Evolutionary conservation across 2,113 vertebrate genomes (phyloP).

Genomic region (Toxotes chatareus): DNA sequence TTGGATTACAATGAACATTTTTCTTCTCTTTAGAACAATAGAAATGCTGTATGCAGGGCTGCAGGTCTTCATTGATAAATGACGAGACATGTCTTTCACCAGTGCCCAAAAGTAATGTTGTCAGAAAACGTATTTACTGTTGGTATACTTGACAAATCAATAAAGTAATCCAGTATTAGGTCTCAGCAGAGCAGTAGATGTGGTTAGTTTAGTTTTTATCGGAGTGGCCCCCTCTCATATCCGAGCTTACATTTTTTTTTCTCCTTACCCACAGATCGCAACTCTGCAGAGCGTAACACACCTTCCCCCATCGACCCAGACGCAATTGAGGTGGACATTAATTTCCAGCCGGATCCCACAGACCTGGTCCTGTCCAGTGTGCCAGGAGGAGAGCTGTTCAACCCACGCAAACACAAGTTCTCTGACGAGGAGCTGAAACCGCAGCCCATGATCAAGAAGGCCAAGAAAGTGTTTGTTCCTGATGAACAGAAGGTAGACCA

Average conservation of each 20-base stretch:
- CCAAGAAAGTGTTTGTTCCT: constrained; percentile 97
- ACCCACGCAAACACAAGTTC: constrained; percentile 97
- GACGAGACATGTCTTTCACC: background rate
- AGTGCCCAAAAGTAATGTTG: background rate
- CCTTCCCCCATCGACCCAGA: constrained; percentile 92
- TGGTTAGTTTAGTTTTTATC: background rate
- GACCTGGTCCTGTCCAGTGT: constrained; percentile 98
- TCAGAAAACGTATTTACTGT: background rate
- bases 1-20: background rate
- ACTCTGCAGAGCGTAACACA: constrained; percentile 82
- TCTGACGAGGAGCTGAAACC: constrained; percentile 97
- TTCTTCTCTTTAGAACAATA: background rate
- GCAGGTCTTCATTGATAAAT: background rate
- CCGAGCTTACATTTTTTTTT: background rate
- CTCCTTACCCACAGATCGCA: background rate
- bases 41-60: background rate
- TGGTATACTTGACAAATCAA: background rate
- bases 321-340: constrained; percentile 93
- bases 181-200: background rate
- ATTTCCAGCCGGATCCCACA: constrained; percentile 95
- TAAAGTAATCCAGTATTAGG: background rate
- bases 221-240: background rate
- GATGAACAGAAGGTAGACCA: constrained; percentile 92
- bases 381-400: constrained; percentile 96
- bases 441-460: constrained; percentile 99